A percentile compares a stretch with the other conserved stretches of the same genome.
phyloP scores from a whole-genome alignment of 1,140 invertebrate genomes.

The Drosophila chauvacae region DNA sequence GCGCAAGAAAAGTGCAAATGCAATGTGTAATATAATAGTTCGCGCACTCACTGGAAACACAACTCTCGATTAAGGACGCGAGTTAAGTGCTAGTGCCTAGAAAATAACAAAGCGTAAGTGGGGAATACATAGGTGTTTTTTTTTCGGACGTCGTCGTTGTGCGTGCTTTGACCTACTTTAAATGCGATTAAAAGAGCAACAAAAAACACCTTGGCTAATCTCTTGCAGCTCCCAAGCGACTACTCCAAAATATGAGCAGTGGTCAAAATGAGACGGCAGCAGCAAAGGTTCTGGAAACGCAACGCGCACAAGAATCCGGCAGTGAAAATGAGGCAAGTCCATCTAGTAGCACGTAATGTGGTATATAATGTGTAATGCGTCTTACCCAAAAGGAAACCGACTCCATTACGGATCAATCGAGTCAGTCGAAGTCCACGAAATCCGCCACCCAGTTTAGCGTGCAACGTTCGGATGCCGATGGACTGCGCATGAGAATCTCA shows the following conservation, averaged over 20 bases:
- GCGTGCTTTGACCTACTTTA: conserved; percentile 73
- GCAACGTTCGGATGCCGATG: conserved; percentile 79
- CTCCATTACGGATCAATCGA: conserved; percentile 77
- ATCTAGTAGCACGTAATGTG: not conserved
- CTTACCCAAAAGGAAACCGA: conserved; percentile 66
- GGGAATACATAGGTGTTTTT: conserved; percentile 17
- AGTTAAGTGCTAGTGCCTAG: conserved; percentile 46
- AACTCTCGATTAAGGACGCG: conserved; percentile 25
- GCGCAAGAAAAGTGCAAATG: conserved; percentile 62
- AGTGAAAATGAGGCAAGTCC: conserved; percentile 80
- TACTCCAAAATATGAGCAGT: conserved; percentile 81
- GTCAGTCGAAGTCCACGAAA: conserved; percentile 74
- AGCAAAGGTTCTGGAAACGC: conserved; percentile 81
- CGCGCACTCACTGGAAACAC: not conserved
- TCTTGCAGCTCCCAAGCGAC: conserved; percentile 51
- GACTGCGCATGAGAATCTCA: conserved; percentile 83
- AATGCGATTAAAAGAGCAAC: conserved; percentile 55
- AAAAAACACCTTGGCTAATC: conserved; percentile 32
- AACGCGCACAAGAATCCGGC: conserved; percentile 75
- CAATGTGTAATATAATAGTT: conserved; percentile 54
- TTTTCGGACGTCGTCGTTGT: conserved; percentile 35
- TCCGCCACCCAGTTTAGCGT: conserved; percentile 82
- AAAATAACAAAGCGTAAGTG: conserved; percentile 69
- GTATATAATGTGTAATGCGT: conserved; percentile 17
- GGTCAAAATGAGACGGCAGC: conserved; percentile 81